These are phyloP conservation scores for Cuculus canorus DNA, from an alignment of 2,797 vertebrate species.

Conservation along the genomic window DNA sequence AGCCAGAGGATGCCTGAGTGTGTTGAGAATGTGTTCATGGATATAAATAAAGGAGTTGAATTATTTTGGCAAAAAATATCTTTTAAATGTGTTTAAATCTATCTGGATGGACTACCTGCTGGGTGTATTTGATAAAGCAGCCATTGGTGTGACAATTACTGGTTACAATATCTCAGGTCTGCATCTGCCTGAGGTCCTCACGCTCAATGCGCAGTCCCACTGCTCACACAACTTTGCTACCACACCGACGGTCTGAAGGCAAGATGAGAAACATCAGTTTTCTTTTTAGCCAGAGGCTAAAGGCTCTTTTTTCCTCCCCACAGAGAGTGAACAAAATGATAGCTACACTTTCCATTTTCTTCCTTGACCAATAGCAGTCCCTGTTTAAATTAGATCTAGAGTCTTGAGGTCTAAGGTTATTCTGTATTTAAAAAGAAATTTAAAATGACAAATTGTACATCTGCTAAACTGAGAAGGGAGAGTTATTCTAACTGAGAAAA, in stretches of 20 bases:
- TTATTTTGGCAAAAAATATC: neutral
- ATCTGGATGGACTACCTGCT: neutral
- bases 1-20: neutral
- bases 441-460: neutral
- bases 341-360: neutral
- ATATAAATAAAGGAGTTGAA: neutral
- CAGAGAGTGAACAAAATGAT: neutral
- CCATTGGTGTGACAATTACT: neutral
- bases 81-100: neutral
- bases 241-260: neutral
- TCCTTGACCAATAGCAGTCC: neutral
- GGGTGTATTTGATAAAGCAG: neutral
- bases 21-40: neutral
- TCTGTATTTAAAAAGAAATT: neutral
- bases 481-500: neutral
- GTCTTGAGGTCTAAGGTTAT: neutral
- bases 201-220: no score
- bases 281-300: neutral
- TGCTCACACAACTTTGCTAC: accelerated
- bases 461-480: neutral
- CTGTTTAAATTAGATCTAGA: neutral
- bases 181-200: neutral
- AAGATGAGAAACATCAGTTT: neutral
- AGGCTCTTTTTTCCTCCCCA: accelerated
- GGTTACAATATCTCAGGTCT: accelerated